A percentile compares a stretch with the other conserved stretches of the same genome.
These are phyloP conservation scores for Amphiprion ocellaris DNA, from an alignment of 2,113 vertebrate genomes.

Conservation along the genomic window DNA sequence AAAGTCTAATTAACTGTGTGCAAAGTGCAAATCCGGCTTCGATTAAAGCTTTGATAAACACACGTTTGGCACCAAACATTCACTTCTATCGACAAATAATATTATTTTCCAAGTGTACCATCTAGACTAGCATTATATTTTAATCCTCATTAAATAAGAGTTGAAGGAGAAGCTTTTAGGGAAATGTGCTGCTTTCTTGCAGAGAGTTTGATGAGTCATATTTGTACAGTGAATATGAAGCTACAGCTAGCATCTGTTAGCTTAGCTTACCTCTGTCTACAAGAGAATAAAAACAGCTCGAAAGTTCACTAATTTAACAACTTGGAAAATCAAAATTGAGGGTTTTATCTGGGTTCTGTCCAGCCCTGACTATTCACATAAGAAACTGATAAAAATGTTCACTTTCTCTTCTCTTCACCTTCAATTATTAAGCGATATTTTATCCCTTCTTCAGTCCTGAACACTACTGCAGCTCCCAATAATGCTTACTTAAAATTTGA, in stretches of 20 bases:
- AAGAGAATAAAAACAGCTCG: no score
- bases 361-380: no score
- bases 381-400: no score
- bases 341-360: no score
- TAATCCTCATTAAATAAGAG: neutral
- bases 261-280: neutral
- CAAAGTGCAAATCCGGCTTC: slow-evolving; percentile 48
- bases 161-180: neutral
- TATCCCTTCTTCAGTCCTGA: no score
- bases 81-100: slow-evolving; percentile 20
- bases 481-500: no score
- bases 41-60: slow-evolving; percentile 52
- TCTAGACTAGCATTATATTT: neutral
- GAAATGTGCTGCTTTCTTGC: neutral
- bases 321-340: no score
- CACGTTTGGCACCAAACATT: slow-evolving; percentile 65
- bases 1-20: neutral
- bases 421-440: no score
- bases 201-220: neutral
- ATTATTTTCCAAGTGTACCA: slow-evolving; percentile 1
- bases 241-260: neutral
- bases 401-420: no score
- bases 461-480: no score
- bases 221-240: no score
- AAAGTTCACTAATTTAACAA: no score